These are phyloP conservation scores for Cerceris ruficornis DNA, from an alignment of 2,888 invertebrate genomes.

Conservation along the genomic window DNA sequence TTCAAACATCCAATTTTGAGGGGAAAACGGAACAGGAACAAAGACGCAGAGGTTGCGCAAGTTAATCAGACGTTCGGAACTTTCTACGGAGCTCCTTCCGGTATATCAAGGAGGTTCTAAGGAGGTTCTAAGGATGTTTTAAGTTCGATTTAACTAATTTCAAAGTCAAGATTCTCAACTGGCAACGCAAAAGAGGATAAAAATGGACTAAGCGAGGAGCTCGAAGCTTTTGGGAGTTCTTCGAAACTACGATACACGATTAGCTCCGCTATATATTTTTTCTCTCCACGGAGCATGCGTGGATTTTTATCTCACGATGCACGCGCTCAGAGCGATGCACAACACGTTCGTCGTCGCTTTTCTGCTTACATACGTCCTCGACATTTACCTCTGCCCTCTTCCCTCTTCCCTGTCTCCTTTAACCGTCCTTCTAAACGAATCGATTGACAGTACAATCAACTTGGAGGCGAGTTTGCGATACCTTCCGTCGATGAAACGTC, in stretches of 20 bases:
- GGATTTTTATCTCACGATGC: conserved; percentile 60
- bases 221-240: not conserved
- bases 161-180: too few relatives aligned
- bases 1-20: too few relatives aligned
- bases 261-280: conserved; percentile 47
- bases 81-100: too few relatives aligned
- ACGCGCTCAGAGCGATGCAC: conserved; percentile 66
- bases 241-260: conserved; percentile 14
- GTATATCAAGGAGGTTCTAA: too few relatives aligned
- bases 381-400: not conserved
- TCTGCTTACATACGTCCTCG: conserved; percentile 38
- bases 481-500: too few relatives aligned
- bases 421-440: not conserved
- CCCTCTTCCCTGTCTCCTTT: not conserved
- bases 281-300: conserved; percentile 54
- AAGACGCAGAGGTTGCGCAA: too few relatives aligned
- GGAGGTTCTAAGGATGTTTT: too few relatives aligned
- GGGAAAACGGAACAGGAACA: too few relatives aligned
- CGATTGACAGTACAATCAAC: too few relatives aligned
- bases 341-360: conserved; percentile 67
- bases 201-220: not conserved
- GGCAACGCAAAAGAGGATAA: not conserved
- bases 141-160: too few relatives aligned
- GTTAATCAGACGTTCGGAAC: too few relatives aligned
- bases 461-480: too few relatives aligned